phyloP scores from a whole-genome alignment of 2,797 vertebrate species.

The Diceros bicornis region DNA sequence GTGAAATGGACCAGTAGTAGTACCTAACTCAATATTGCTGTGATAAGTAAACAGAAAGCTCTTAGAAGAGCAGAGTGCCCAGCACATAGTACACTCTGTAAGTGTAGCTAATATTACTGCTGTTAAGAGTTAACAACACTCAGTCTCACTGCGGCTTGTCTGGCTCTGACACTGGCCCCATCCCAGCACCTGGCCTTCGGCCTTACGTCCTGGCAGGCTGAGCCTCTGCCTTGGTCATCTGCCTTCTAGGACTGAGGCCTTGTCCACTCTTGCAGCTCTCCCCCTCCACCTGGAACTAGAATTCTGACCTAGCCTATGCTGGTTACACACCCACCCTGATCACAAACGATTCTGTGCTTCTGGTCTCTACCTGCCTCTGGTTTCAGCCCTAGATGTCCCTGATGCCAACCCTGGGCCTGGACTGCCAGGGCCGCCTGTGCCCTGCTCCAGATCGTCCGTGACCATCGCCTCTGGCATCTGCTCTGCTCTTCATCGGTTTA shows the following conservation, averaged over 20 bases:
- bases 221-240: neutral
- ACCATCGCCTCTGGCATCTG: neutral
- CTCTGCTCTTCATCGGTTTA: neutral
- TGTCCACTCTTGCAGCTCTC: neutral
- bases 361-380: neutral
- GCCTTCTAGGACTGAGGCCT: neutral
- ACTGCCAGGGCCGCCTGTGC: neutral
- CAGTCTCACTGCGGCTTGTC: neutral
- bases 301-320: neutral
- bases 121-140: neutral
- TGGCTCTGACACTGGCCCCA: neutral
- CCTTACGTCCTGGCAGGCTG: neutral
- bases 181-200: neutral
- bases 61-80: neutral
- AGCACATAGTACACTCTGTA: rapidly evolving
- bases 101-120: neutral
- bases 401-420: neutral
- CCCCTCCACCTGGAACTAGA: neutral
- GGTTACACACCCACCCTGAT: neutral
- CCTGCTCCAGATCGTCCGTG: rapidly evolving
- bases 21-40: neutral
- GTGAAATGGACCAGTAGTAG: neutral
- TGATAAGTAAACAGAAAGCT: neutral
- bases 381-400: neutral
- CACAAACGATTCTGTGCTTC: neutral